Percentiles rank a stretch among this genome's conserved stretches.
phyloP scores from a whole-genome alignment of 2,113 vertebrate species.

The Catagonus wagneri region DNA sequence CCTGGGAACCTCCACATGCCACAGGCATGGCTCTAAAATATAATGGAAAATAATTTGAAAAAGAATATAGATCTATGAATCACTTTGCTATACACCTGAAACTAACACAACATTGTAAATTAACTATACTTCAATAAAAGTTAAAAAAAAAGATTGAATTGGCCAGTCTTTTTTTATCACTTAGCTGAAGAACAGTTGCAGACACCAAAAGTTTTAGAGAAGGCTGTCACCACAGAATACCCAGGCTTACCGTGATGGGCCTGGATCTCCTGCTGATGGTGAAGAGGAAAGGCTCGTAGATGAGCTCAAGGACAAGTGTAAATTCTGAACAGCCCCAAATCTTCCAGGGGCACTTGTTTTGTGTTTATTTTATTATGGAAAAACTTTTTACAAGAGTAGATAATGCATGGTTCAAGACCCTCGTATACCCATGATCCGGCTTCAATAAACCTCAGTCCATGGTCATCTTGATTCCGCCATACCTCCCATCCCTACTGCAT shows the following conservation, averaged over 20 bases:
- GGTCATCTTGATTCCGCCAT: not conserved
- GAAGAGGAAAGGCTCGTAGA: not conserved
- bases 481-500: not conserved
- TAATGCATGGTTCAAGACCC: not conserved
- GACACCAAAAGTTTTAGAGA: not conserved
- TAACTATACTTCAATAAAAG: no score
- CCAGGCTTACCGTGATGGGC: not conserved
- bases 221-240: not conserved
- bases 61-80: no score
- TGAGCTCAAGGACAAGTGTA: not conserved
- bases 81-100: no score
- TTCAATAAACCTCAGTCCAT: not conserved
- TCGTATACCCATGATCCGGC: not conserved
- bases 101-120: no score
- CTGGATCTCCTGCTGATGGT: not conserved
- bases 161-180: not conserved
- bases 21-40: no score
- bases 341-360: not conserved
- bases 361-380: constrained; percentile 20
- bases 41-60: no score
- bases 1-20: no score
- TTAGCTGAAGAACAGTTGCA: not conserved
- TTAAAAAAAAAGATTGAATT: not conserved
- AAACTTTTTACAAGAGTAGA: not conserved
- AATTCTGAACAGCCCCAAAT: not conserved